Base-by-base conservation (phyloP, 2,797 vertebrate species). In the Holocentrus rufus region DNA sequence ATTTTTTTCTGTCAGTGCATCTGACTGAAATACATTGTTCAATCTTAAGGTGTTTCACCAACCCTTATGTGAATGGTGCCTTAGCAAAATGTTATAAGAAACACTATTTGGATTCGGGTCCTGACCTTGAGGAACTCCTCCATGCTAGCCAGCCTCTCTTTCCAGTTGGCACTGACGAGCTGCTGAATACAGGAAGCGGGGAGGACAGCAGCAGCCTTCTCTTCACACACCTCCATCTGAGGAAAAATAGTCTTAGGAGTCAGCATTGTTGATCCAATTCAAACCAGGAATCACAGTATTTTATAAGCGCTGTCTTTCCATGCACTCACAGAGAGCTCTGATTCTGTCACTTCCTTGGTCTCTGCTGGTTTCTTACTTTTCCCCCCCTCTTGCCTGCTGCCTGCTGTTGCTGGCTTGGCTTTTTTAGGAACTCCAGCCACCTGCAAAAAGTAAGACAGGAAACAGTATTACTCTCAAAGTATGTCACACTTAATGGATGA, bases 61-160 rank as follows among this genome's bases (percentile, higher is more conserved):
- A 34, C 31, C 5, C 31, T 2, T 34, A 34, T 34, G 31, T 39
- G 9, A 39, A 36, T 13, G 9, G 9, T 10, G 36, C 36, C 36
- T 23, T 20, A 52, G 6, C 50, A 52, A 10, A 52, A 52, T 23
- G 1, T 39, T 10, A 36, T 36, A 36, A 5, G 13, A 8, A 34
- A 54, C 25, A 25, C 47, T 20, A 17, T 14, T 47, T 18, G 46
- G n/a, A 8, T 34, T 34, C 5, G 7, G 46, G 8, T 13, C 25
- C 27, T 68, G 74, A 96, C 96, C 92, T 93, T 95, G 66, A 96
- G 95, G 88, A 96, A 97, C 42, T 96, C 96, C 74, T 96, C 95
- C 95, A 96, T 96, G 87, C 95, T 95, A 36, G 95, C 95, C 77
- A 97, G 90, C 54, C 96, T 94, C 86, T 97, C 96, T 80, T 97